phyloP scores from a whole-genome alignment of 2,113 vertebrate genomes.

The Oryzias celebensis region DNA sequence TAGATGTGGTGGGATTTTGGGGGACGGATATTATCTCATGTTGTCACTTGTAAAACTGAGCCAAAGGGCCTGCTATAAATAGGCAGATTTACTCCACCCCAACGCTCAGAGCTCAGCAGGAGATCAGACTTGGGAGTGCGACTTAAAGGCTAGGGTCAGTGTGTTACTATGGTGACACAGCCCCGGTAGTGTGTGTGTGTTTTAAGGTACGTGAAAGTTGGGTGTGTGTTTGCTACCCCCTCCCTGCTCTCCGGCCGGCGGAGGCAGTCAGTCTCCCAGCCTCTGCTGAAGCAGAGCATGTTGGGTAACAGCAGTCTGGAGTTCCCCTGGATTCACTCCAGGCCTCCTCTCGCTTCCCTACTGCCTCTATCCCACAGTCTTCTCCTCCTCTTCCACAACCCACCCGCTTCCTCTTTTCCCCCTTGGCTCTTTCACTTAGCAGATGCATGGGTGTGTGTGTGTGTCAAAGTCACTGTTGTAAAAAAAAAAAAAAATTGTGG shows the following conservation, averaged over 20 bases:
- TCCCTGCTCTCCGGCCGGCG: conserved; percentile 22
- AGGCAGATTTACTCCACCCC: conserved; percentile 66
- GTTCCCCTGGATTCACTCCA: conserved; percentile 80
- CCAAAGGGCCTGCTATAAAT: conserved; percentile 69
- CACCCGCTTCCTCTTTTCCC: conserved; percentile 50
- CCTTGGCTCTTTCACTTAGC: conserved; percentile 32
- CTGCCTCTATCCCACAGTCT: conserved; percentile 56
- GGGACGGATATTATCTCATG: conserved; percentile 64
- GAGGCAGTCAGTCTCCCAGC: conserved; percentile 51
- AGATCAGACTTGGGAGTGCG: conserved; percentile 46
- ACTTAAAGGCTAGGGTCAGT: conserved; percentile 66
- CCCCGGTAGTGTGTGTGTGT: conserved; percentile 14
- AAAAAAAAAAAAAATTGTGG: conserved; percentile 19
- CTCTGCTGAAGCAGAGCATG: conserved; percentile 61
- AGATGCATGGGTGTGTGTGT: conserved; percentile 29
- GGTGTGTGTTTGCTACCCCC: conserved; percentile 8
- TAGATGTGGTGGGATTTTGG: conserved; percentile 44
- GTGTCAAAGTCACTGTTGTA: conserved; percentile 29
- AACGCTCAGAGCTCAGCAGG: conserved; percentile 46
- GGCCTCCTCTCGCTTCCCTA: conserved; percentile 65
- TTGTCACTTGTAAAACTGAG: conserved; percentile 66
- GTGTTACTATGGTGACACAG: conserved; percentile 72
- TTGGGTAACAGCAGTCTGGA: conserved; percentile 77
- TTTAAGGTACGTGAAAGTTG: conserved; percentile 8
- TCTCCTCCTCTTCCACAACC: conserved; percentile 42